A percentile compares a stretch with the other conserved stretches of the same genome.
These are phyloP conservation scores for Drepanosiphum platanoidis DNA, from an alignment of 2,888 invertebrate species.

Conservation along the genomic window DNA sequence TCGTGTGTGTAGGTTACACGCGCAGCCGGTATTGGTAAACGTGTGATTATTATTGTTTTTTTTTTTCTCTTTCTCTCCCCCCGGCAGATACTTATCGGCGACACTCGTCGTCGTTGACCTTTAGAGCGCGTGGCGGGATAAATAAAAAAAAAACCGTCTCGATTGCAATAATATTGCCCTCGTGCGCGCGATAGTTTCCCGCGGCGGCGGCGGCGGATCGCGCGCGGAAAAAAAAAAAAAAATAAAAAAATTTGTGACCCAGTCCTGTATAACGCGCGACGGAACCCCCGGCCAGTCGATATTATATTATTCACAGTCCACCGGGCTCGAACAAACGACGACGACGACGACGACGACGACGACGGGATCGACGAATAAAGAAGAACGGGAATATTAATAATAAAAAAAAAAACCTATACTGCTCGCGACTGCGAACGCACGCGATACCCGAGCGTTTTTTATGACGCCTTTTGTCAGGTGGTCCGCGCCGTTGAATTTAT, in stretches of 20 bases:
- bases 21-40: neutral
- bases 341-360: neutral
- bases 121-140: neutral
- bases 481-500: conserved; percentile 9
- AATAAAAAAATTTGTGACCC: conserved; percentile 47
- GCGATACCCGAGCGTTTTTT: conserved; percentile 21
- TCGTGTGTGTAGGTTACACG: too few species aligned
- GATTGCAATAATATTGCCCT: conserved; percentile 11
- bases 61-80: neutral
- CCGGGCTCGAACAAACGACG: conserved; percentile 42
- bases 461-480: conserved; percentile 39
- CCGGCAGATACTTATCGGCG: neutral
- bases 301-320: conserved; percentile 27
- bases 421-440: neutral
- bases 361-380: neutral
- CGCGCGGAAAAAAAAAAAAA: too few species aligned
- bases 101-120: conserved; percentile 29
- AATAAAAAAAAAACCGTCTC: conserved; percentile 22
- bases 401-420: conserved; percentile 22
- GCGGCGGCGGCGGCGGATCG: neutral
- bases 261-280: conserved; percentile 13
- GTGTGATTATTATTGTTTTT: conserved; percentile 1
- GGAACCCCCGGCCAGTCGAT: conserved; percentile 19
- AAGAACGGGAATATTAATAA: neutral
- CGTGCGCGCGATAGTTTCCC: conserved; percentile 9